phyloP scores from a whole-genome alignment of 2,888 invertebrate species.

The Bruchidius siliquastri region DNA sequence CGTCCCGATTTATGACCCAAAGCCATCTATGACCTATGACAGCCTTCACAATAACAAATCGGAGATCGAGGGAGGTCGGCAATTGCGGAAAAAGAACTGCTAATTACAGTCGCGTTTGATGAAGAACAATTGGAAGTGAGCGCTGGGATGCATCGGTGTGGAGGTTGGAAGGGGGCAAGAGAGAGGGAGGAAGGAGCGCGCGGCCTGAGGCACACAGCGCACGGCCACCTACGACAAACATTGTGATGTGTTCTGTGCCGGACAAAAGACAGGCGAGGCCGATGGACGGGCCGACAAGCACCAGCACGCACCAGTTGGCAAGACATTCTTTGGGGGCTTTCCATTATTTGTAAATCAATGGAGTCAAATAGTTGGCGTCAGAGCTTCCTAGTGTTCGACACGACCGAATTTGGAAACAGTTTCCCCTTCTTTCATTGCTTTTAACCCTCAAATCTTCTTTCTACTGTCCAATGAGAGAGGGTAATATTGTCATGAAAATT shows the following conservation, averaged over 20 bases:
- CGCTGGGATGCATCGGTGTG: background rate
- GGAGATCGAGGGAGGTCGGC: background rate
- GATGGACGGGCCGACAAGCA: background rate
- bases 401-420: too few relatives aligned
- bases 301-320: background rate
- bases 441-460: too few relatives aligned
- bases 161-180: background rate
- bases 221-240: conserved; percentile 41
- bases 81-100: background rate
- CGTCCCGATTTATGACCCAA: background rate
- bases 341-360: background rate
- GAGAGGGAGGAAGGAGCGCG: background rate
- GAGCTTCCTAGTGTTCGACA: too few relatives aligned
- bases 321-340: background rate
- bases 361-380: background rate
- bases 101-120: background rate
- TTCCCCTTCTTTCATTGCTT: too few relatives aligned
- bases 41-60: background rate
- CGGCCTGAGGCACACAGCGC: conserved; percentile 11
- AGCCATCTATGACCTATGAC: background rate
- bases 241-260: conserved; percentile 35
- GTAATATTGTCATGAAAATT: too few relatives aligned
- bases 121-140: background rate
- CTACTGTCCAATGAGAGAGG: too few relatives aligned
- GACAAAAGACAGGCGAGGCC: conserved; percentile 38